Evolutionary conservation across 2,113 vertebrate genomes (phyloP).

Genomic region (Spermophilus dauricus): DNA sequence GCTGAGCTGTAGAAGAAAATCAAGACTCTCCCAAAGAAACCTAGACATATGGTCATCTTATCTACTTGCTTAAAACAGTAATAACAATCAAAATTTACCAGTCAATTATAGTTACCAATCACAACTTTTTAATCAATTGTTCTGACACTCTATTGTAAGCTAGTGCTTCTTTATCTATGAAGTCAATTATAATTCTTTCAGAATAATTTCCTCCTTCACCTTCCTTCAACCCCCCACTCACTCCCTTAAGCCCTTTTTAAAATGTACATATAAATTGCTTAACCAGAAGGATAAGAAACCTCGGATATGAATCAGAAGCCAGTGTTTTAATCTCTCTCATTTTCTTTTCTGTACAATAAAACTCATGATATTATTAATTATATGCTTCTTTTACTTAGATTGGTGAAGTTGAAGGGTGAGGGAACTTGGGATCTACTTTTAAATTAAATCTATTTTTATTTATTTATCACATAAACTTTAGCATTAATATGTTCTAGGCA

Average conservation of each 20-base stretch:
- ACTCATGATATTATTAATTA: neutral
- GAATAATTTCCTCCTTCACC: neutral
- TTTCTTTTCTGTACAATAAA: neutral
- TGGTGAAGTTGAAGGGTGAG: neutral
- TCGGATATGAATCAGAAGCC: neutral
- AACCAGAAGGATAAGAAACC: constrained; percentile 3
- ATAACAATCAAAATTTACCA: constrained; percentile 44
- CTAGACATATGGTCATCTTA: constrained; percentile 22
- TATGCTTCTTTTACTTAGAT: neutral
- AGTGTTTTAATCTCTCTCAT: neutral
- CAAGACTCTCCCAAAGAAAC: constrained; percentile 29
- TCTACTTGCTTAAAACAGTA: constrained; percentile 52
- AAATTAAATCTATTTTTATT: neutral
- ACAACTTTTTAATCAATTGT: neutral
- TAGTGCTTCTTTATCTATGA: neutral
- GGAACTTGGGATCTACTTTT: neutral
- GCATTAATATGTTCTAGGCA: neutral
- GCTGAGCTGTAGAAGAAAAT: neutral
- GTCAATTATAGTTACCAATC: constrained; percentile 12
- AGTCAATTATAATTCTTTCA: constrained; percentile 21
- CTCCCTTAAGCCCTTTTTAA: neutral
- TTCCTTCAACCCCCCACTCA: no score
- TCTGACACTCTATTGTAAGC: constrained; percentile 5
- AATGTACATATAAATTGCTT: neutral
- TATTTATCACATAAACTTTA: neutral